Base-by-base conservation (phyloP, 2,113 vertebrate species). In the Rhinopithecus roxellana region DNA sequence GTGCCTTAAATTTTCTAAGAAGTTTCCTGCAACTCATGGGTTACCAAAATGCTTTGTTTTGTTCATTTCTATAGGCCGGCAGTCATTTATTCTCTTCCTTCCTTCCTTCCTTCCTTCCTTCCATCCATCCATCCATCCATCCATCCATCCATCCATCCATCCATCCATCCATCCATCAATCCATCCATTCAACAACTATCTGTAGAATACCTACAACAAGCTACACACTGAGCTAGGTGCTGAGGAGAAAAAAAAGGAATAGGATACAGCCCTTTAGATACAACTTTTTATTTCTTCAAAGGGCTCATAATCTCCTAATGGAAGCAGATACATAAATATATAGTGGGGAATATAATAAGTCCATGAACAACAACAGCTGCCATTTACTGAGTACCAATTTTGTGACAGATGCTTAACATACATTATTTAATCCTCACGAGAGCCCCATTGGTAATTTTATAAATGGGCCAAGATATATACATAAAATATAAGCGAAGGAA, bases 21-120 rank as follows among this genome's bases (percentile, higher is more conserved):
- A 40, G 25, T 78, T 86, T 89, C 1, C 67, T 10, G 52, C 64
- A 25, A 72, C 52, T 18, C 18, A 18, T 48, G 32, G 4, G 9
- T 80, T 96, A 23, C 78, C 69, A 72, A 87, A 97, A 80, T 69
- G 23, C 20, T 88, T 30, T 35, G n/a, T 40, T 93, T 91, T 75
- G 14, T 20, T 74, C 4, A 72, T 89, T 83, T 93, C 43, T 87
- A 13, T 6, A 80, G 55, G 35, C 48, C 64, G 55, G 35, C 40
- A 55, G 20, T n/a, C 22, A 43, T 57, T 77, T 70, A 84, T 45
- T 69, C 43, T 48, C 79, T 72, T 30, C 22, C 12, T 50, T 20
- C 70, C n/a, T n/a, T 38, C 64, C 11, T 59, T 67, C 12, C 18
- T 64, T 18, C 12, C 38, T 12, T 17, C 75, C 45, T 70, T 16